These are phyloP conservation scores for Drosophila colorata DNA, from an alignment of 2,888 invertebrate genomes.

Conservation along the genomic window DNA sequence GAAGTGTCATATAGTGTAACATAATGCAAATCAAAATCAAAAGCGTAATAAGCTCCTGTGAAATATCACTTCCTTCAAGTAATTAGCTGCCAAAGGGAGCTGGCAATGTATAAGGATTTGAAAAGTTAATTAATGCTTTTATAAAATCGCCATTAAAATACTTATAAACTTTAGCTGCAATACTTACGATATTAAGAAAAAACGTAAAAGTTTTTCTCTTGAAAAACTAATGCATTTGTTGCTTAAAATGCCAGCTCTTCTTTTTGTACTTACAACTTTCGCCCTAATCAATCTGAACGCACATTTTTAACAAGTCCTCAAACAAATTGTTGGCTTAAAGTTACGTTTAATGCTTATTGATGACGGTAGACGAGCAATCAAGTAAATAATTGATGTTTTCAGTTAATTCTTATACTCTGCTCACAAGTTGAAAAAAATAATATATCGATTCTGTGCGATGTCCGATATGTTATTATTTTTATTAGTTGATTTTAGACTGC, in stretches of 20 bases:
- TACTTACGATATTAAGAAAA: slow-evolving; percentile 1
- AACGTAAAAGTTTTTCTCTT: slow-evolving; percentile 15
- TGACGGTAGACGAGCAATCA: slow-evolving; percentile 33
- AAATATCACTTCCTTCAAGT: slow-evolving; percentile 20
- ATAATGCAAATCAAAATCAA: slow-evolving; percentile 10
- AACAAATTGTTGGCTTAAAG: slow-evolving; percentile 34
- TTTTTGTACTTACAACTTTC: slow-evolving; percentile 17
- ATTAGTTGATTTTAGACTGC: no score
- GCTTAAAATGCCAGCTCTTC: not conserved
- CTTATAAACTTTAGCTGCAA: slow-evolving; percentile 13
- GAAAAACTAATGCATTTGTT: slow-evolving; percentile 1
- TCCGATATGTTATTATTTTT: no score
- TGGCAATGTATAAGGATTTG: slow-evolving; percentile 2
- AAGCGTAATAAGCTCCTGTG: slow-evolving; percentile 27
- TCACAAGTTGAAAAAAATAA: not conserved
- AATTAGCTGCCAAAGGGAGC: slow-evolving; percentile 18
- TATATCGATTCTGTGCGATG: not conserved
- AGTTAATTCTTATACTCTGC: not conserved
- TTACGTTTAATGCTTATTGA: slow-evolving; percentile 50
- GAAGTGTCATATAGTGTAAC: slow-evolving; percentile 27
- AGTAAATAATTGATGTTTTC: slow-evolving; percentile 41
- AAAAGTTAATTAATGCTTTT: slow-evolving; percentile 33
- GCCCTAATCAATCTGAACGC: slow-evolving; percentile 48
- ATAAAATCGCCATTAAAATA: slow-evolving; percentile 31
- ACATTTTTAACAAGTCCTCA: slow-evolving; percentile 29